These are phyloP conservation scores for Melangyna quadrimaculata DNA, from an alignment of 2,888 invertebrate genomes.

Conservation along the genomic window DNA sequence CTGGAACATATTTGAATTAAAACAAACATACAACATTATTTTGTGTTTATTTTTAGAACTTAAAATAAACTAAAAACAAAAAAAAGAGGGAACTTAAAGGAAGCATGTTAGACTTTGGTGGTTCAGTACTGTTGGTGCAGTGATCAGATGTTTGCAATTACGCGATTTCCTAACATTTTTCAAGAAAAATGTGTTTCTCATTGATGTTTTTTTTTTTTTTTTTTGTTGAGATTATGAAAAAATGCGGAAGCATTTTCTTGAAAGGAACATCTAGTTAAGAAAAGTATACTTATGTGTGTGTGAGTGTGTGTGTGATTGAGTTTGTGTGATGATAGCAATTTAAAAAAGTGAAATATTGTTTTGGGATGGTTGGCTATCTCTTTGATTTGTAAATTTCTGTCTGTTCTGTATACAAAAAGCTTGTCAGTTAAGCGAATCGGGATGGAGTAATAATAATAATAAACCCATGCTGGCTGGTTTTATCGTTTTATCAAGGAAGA, in stretches of 20 bases:
- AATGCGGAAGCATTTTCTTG: conserved; percentile 51
- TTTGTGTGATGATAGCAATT: conserved; percentile 5
- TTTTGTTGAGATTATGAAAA: conserved; percentile 30
- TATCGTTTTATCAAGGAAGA: background rate
- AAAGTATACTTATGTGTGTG: background rate
- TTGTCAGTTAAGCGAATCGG: conserved; percentile 7
- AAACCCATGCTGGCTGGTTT: background rate
- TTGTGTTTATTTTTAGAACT: conserved; percentile 51
- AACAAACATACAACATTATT: conserved; percentile 22
- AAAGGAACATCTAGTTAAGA: conserved; percentile 4
- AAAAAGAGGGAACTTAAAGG: conserved; percentile 1
- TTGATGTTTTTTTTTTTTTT: conserved; percentile 37
- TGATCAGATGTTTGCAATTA: conserved; percentile 63
- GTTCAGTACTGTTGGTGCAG: background rate
- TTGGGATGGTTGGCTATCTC: conserved; percentile 4
- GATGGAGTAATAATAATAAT: conserved; percentile 5
- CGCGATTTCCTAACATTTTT: conserved; percentile 48
- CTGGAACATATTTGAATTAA: conserved; percentile 31
- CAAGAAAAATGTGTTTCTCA: conserved; percentile 23
- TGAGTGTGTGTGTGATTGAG: background rate
- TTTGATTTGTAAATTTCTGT: conserved; percentile 5
- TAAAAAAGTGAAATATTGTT: conserved; percentile 54
- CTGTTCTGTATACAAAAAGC: background rate
- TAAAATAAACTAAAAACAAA: conserved; percentile 31
- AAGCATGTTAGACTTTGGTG: conserved; percentile 29